Evolutionary conservation across 2,797 vertebrate species (phyloP).

Genomic region (Onychomys torridus): DNA sequence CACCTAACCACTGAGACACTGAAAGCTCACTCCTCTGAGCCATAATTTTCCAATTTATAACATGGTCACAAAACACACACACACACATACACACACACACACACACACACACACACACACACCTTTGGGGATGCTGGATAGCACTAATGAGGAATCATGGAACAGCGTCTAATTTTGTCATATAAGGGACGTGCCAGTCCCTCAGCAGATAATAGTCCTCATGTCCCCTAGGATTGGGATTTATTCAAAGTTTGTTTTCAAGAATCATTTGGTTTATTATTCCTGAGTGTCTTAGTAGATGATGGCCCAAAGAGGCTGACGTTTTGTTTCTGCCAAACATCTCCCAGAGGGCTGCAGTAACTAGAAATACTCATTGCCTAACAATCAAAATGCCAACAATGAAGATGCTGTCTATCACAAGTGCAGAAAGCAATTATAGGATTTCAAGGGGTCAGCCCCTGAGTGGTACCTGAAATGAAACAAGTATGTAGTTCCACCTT

Average conservation of each 20-base stretch:
- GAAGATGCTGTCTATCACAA: slow-evolving; percentile 5
- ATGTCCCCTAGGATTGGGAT: background rate
- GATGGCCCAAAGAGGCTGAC: background rate
- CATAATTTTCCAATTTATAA: slow-evolving; percentile 27
- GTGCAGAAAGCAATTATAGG: background rate
- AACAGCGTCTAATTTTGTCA: background rate
- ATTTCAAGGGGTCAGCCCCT: background rate
- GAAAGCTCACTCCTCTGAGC: background rate
- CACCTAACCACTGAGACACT: background rate
- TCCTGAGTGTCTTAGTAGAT: slow-evolving; percentile 22
- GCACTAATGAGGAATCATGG: background rate
- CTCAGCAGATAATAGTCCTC: background rate
- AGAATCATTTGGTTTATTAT: slow-evolving; percentile 53
- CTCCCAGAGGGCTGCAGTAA: background rate
- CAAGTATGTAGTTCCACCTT: slow-evolving; percentile 4
- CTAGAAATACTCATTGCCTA: background rate
- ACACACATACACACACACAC: background rate
- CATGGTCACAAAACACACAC: background rate
- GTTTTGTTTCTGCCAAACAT: slow-evolving; percentile 19
- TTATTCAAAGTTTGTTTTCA: slow-evolving; percentile 46
- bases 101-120: too few species aligned
- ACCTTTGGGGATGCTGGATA: background rate
- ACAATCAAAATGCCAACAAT: background rate
- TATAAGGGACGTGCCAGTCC: background rate
- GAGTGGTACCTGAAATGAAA: slow-evolving; percentile 42